Conservation (phyloP, 1,140 invertebrate genomes). For the Drosophila cardini region DNA sequence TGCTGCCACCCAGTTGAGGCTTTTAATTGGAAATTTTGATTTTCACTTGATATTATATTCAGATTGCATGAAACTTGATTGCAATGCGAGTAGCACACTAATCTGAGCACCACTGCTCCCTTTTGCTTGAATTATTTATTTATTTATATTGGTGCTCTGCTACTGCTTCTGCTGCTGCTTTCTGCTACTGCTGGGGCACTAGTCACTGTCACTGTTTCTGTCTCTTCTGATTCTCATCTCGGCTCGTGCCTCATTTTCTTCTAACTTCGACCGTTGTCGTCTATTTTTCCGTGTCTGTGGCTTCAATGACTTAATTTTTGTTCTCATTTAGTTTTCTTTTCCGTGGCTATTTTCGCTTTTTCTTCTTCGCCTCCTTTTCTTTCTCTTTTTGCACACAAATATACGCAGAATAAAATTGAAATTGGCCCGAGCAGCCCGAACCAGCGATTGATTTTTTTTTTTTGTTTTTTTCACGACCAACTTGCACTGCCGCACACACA, state of each 20-base stretch:
- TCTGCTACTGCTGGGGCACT: conserved; percentile 46
- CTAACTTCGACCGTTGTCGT: conserved; percentile 47
- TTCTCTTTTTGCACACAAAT: conserved; percentile 63
- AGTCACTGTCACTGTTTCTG: conserved; percentile 39
- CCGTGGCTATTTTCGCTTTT: conserved; percentile 67
- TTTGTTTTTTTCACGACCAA: conserved; percentile 57
- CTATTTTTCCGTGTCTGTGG: conserved; percentile 61
- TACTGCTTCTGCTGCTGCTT: conserved; percentile 48
- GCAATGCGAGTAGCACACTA: conserved; percentile 42
- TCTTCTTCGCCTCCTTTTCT: conserved; percentile 44
- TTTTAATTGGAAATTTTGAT: conserved; percentile 81
- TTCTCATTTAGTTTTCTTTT: conserved; percentile 72
- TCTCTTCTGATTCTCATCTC: conserved; percentile 70
- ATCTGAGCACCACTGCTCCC: conserved; percentile 35
- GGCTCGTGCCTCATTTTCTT: conserved; percentile 73
- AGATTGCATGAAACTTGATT: conserved; percentile 54
- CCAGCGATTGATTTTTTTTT: conserved; percentile 70
- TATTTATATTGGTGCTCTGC: conserved; percentile 62
- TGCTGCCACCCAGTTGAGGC: conserved; percentile 51
- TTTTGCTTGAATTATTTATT: conserved; percentile 49
- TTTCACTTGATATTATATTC: conserved; percentile 71
- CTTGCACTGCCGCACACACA: conserved; percentile 65
- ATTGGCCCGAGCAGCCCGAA: conserved; percentile 38
- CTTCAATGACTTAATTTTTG: conserved; percentile 71
- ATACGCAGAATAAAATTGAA: conserved; percentile 65